A percentile compares a stretch with the other conserved stretches of the same genome.
Evolutionary conservation across 2,113 vertebrate species (phyloP).

Genomic region (Rattus norvegicus): GRCr8 NC_086019.1:63958001-63958500

Average conservation of each 20-base stretch:
- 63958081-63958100: neutral
- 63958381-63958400: neutral
- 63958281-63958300: fast-evolving
- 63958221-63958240: no score
- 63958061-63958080: fast-evolving
- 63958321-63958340: fast-evolving
- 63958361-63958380: fast-evolving
- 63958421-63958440: fast-evolving
- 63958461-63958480: fast-evolving
- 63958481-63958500: fast-evolving
- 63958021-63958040: fast-evolving
- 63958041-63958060: fast-evolving
- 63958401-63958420: neutral
- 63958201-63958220: fast-evolving
- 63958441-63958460: fast-evolving
- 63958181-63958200: fast-evolving
- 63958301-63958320: fast-evolving
- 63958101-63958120: neutral
- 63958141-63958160: neutral
- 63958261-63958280: fast-evolving
- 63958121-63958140: neutral
- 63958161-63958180: fast-evolving
- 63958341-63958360: fast-evolving
- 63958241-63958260: fast-evolving
- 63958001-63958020: neutral